Base-by-base conservation (phyloP, 37 sponge, comb jelly and placozoan species). In the Chondrilla cf. caribensis region DNA sequence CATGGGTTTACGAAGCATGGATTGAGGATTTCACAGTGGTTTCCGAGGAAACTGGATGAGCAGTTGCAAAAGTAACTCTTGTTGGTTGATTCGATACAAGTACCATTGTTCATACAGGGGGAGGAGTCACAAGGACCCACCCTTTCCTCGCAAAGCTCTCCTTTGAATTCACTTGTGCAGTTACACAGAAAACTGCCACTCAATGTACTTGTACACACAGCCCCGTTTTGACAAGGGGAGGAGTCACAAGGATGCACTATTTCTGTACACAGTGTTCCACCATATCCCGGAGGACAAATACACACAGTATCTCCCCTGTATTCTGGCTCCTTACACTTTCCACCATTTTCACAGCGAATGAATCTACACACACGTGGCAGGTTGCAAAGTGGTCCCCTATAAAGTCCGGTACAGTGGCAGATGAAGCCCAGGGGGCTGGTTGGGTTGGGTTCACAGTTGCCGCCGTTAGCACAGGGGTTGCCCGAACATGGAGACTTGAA, bases 41-140 rank as follows among this genome's bases (percentile, higher is more conserved):
- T 67, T 2, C 68, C 68, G 29, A 31, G 35, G 35, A 67, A 67
- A 33, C 35, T 83, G 19, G 2, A 29, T 29, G 86, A 58, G 57
- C 92, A 92, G 0, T 9, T 43, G 59, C 92, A 92, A 35, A 38
- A 37, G 79, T 54, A 88, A 35, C 51, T 40, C 2, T 42, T 82
- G n/a, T 78, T 71, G 9, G 79, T 29, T 15, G 32, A 18, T 29
- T 85, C 86, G 0, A 31, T 22, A 32, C 92, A 92, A 25, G 64
- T 88, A 31, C 83, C 92, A 77, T 60, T 62, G 78, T 92, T 88
- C 1, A 38, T 29, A 51, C 92, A 92, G 31, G 92, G 92, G n/a
- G 55, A 4, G 3, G 82, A 47, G 0, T 47, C 37, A 81, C 92
- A 91, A n/a, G 77, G 70, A 28, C 31, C 68, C 22, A 85, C 18